A percentile compares a stretch with the other conserved stretches of the same genome.
phyloP scores from a whole-genome alignment of 2,797 vertebrate species.

The Balearica regulorum region DNA sequence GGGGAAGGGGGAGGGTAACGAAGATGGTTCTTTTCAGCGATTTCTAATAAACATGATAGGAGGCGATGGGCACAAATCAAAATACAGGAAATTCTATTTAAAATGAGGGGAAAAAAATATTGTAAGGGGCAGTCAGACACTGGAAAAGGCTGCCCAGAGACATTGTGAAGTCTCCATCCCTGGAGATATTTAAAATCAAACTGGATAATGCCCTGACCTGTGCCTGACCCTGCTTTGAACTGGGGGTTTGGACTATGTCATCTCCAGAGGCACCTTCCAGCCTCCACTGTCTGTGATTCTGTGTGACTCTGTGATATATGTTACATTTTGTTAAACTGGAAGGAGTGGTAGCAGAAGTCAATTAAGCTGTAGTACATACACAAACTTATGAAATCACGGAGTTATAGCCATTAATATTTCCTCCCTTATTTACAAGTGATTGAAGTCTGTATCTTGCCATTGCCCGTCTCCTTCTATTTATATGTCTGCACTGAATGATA shows the following conservation, averaged over 20 bases:
- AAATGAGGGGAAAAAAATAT: background rate
- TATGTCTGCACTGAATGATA: constrained; percentile 39
- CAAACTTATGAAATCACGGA: background rate
- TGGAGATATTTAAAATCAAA: background rate
- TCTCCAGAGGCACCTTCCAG: background rate
- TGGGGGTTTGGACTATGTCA: background rate
- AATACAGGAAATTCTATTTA: background rate
- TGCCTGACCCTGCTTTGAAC: background rate
- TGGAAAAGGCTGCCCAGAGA: background rate
- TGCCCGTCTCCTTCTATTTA: background rate
- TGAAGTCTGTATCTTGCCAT: background rate
- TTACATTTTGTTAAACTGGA: background rate
- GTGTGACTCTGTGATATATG: background rate
- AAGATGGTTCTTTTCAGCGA: rapidly evolving
- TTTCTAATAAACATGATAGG: background rate
- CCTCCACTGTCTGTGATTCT: background rate
- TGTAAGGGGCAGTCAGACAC: background rate
- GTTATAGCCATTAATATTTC: constrained; percentile 26
- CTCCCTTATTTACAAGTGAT: background rate
- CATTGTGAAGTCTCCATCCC: background rate
- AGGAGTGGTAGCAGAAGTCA: background rate
- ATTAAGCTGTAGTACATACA: background rate
- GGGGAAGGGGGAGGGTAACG: background rate
- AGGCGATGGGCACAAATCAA: background rate
- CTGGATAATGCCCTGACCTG: background rate